phyloP scores from a whole-genome alignment of 2,113 vertebrate genomes.

The Bucco capensis region DNA sequence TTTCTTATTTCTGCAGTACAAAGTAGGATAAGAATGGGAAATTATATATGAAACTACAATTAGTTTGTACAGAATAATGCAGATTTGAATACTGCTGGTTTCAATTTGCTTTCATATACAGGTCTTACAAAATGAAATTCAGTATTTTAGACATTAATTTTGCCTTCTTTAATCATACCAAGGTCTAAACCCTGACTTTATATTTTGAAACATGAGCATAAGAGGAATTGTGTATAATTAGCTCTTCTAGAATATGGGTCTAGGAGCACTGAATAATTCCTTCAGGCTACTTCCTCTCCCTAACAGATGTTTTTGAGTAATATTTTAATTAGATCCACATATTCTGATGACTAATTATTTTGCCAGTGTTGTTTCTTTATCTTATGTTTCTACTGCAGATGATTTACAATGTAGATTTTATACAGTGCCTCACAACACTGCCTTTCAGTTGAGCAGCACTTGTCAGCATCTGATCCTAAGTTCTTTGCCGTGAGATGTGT shows the following conservation, averaged over 20 bases:
- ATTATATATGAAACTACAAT: background rate
- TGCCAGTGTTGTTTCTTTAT: background rate
- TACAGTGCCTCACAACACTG: background rate
- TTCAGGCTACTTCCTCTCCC: conserved; percentile 49
- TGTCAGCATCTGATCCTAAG: fast-evolving
- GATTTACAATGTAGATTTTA: background rate
- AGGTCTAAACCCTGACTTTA: background rate
- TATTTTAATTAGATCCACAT: conserved; percentile 53
- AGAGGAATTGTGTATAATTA: conserved; percentile 41
- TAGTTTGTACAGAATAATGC: background rate
- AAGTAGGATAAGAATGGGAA: background rate
- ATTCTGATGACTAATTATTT: conserved; percentile 27
- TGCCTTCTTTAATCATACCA: background rate
- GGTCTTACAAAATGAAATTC: background rate
- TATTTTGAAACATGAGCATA: background rate
- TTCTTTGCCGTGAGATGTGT: background rate
- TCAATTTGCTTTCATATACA: background rate
- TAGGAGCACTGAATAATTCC: conserved; percentile 27
- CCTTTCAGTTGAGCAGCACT: background rate
- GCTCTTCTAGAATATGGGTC: background rate
- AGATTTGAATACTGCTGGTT: background rate
- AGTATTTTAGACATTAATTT: background rate
- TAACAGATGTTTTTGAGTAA: conserved; percentile 29
- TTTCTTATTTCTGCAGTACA: background rate
- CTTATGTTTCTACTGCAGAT: background rate